Evolutionary conservation across 64 coral and sea anemone genomes (phyloP).

Genomic region (Dendronephthya gigantea): DNA sequence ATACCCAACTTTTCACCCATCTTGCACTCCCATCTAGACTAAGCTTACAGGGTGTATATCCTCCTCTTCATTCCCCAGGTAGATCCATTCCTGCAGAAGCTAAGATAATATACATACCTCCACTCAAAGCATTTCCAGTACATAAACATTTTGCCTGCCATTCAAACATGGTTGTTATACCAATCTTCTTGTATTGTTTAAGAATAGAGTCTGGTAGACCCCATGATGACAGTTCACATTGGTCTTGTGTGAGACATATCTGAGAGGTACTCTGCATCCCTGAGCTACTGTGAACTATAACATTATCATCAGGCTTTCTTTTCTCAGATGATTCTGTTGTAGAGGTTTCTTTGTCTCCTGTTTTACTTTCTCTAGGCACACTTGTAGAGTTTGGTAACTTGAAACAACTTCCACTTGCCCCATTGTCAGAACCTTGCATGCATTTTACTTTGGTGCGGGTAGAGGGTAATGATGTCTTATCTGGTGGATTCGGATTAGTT

Average conservation of each 20-base stretch:
- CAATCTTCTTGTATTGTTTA: constrained; percentile 52
- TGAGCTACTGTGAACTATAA: neutral
- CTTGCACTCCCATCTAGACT: no score
- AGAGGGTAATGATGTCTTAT: neutral
- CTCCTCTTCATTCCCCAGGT: neutral
- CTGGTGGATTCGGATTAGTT: neutral
- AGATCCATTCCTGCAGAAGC: neutral
- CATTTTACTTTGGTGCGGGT: neutral
- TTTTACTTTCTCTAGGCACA: neutral
- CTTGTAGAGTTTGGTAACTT: no score
- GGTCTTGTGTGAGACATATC: constrained; percentile 2
- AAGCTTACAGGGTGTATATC: no score
- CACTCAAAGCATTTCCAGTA: constrained; percentile 76
- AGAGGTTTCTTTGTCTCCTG: neutral
- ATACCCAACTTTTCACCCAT: no score
- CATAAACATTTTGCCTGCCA: constrained; percentile 87
- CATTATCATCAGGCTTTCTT: neutral
- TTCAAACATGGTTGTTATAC: constrained; percentile 93
- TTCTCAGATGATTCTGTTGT: neutral
- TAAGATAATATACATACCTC: constrained; percentile 43
- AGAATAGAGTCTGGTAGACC: constrained; percentile 57
- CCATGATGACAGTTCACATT: constrained; percentile 60
- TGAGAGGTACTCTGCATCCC: constrained; percentile 21
- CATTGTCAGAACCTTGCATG: neutral
- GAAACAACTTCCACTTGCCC: no score